Conservation (phyloP, 1,140 invertebrate genomes). For the Musca domestica region DNA sequence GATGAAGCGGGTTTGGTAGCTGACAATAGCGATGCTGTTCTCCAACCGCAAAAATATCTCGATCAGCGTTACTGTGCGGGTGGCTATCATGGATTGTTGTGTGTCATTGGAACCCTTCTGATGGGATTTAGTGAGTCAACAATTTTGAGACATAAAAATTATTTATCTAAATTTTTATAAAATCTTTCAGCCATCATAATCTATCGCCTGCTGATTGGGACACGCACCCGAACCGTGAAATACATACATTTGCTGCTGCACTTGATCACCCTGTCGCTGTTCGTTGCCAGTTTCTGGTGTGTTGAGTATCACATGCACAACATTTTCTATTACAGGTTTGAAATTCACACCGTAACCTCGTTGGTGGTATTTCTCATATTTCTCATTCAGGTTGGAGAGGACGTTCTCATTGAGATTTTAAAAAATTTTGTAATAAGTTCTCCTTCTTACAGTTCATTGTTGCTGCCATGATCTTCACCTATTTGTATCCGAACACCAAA, state of each 20-base stretch:
- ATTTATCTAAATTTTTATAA: background rate
- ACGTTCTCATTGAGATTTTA: background rate
- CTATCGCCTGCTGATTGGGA: background rate
- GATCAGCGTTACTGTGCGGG: background rate
- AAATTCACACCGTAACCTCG: background rate
- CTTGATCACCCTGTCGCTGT: background rate
- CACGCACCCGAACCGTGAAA: background rate
- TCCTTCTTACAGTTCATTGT: background rate
- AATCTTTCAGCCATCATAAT: background rate
- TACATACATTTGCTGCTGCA: background rate
- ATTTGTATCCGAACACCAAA: background rate
- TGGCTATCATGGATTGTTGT: background rate
- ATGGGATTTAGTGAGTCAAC: slow-evolving; percentile 1
- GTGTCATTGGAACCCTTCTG: background rate
- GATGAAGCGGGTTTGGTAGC: background rate
- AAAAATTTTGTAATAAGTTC: background rate
- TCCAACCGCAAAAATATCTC: background rate
- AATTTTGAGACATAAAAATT: background rate
- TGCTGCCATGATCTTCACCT: background rate
- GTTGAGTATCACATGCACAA: background rate
- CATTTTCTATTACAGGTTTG: background rate
- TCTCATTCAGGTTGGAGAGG: background rate
- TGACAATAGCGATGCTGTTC: background rate
- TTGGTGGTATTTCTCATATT: background rate
- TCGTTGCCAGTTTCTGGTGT: background rate